Conservation (phyloP, 2,797 vertebrate genomes). For the Sylvia borin region DNA sequence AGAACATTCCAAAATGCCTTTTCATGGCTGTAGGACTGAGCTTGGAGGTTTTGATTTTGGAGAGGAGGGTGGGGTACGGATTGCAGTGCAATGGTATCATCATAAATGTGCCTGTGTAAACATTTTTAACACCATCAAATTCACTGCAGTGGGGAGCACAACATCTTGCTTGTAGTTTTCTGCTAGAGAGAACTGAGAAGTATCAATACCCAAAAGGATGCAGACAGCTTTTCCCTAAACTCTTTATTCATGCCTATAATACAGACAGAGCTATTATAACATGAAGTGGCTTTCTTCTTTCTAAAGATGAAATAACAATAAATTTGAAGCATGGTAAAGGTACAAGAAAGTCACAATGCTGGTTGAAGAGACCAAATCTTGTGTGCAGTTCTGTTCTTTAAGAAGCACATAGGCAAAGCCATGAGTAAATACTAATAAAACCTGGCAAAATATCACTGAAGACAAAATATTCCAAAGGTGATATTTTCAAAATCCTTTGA, state of each 20-base stretch:
- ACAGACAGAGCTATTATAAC: background rate
- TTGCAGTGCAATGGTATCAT: background rate
- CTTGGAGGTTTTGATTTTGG: background rate
- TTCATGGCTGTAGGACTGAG: background rate
- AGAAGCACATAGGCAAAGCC: background rate
- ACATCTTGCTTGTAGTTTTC: background rate
- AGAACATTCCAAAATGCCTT: background rate
- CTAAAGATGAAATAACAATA: background rate
- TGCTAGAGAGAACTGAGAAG: background rate
- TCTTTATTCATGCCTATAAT: background rate
- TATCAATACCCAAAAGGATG: background rate
- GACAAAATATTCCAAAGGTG: background rate
- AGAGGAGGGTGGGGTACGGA: background rate
- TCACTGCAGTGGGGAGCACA: background rate
- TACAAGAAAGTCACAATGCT: background rate
- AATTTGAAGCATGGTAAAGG: background rate
- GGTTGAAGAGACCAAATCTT: background rate
- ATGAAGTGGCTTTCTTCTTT: background rate
- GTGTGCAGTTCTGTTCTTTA: background rate
- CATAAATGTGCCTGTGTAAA: fast-evolving
- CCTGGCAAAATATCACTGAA: background rate
- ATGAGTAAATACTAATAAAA: background rate
- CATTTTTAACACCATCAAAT: background rate
- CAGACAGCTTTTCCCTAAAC: background rate
- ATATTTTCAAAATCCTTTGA: background rate